Percentiles rank a stretch among this genome's conserved stretches.
phyloP scores from a whole-genome alignment of 1,140 invertebrate species.

The Drosophila pseudoobscura region DNA sequence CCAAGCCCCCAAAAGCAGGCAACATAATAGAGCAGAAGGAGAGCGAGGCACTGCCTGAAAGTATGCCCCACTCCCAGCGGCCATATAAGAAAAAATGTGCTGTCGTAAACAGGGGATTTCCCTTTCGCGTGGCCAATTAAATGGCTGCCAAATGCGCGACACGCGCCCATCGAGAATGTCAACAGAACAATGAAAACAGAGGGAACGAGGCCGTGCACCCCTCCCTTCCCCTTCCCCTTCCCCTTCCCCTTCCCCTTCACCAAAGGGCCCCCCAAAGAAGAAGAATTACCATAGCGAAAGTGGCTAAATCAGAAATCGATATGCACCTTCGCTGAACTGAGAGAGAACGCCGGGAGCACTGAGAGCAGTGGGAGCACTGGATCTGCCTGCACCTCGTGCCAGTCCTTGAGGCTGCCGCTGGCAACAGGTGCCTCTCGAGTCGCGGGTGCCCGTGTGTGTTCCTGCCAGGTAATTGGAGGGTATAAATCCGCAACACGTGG shows the following conservation, averaged over 20 bases:
- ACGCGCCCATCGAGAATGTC: constrained; percentile 40
- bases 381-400: constrained; percentile 41
- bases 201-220: too few species aligned
- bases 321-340: constrained; percentile 42
- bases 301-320: constrained; percentile 64
- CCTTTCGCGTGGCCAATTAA: constrained; percentile 60
- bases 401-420: constrained; percentile 43
- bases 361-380: too few species aligned
- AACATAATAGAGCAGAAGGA: not conserved
- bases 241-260: too few species aligned
- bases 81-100: constrained; percentile 25
- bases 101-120: constrained; percentile 35
- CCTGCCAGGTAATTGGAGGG: constrained; percentile 21
- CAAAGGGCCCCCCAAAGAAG: not conserved
- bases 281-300: constrained; percentile 67
- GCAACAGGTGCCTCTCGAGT: constrained; percentile 41
- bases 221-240: too few species aligned
- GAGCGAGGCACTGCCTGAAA: constrained; percentile 18
- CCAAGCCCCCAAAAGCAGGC: constrained; percentile 38
- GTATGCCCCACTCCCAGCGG: constrained; percentile 10
- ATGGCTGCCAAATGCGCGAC: constrained; percentile 55
- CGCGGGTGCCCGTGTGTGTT: not conserved
- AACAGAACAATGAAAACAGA: constrained; percentile 17
- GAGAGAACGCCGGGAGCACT: constrained; percentile 7
- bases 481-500: constrained; percentile 65